phyloP scores from a whole-genome alignment of 2,888 invertebrate species.

The Papilio demoleus region DNA sequence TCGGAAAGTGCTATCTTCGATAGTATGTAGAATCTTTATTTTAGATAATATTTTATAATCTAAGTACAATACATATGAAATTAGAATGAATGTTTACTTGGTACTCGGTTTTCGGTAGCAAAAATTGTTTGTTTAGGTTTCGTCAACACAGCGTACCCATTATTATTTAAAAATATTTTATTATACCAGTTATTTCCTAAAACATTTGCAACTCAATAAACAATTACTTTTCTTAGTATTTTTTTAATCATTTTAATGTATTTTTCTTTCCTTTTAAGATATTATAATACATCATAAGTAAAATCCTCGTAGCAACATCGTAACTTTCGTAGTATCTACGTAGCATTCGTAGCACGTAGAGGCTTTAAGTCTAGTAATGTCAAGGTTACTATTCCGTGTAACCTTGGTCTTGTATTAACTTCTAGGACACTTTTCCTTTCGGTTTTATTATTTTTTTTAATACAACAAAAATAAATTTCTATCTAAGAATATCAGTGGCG shows the following conservation, averaged over 20 bases:
- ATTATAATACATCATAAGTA: neutral
- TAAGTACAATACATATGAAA: conserved; percentile 5
- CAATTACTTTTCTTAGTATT: too few species aligned
- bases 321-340: neutral
- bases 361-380: neutral
- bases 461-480: neutral
- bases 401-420: neutral
- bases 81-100: conserved; percentile 1
- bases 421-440: neutral
- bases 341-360: neutral
- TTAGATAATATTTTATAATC: too few species aligned
- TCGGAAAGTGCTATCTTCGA: too few species aligned
- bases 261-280: too few species aligned
- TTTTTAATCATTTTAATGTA: too few species aligned
- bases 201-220: too few species aligned
- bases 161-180: neutral
- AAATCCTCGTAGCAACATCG: neutral
- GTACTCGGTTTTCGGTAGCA: conserved; percentile 2
- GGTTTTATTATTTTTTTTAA: neutral
- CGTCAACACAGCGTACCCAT: neutral
- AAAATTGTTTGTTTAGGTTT: conserved; percentile 18
- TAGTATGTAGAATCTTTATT: too few species aligned
- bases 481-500: too few species aligned
- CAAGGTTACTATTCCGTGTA: conserved; percentile 7
- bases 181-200: neutral